Evolutionary conservation across 2,797 vertebrate genomes (phyloP).

Genomic region (Alcedo quadribrachys): DNA sequence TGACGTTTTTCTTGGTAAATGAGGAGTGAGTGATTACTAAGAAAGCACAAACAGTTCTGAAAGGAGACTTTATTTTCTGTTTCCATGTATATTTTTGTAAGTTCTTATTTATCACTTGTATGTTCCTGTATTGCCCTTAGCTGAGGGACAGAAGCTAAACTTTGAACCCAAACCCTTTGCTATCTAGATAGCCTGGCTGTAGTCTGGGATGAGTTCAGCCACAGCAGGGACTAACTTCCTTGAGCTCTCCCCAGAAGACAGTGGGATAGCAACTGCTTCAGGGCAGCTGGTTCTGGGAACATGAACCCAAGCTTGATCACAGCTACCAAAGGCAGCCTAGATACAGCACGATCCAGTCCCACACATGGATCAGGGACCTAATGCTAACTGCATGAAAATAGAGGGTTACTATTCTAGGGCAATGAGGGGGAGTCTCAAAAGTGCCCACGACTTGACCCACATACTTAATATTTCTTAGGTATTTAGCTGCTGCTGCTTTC

Average conservation of each 20-base stretch:
- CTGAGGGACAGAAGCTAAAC: background rate
- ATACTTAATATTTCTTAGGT: background rate
- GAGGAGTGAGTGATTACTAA: constrained; percentile 38
- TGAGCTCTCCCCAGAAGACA: background rate
- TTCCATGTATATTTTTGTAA: background rate
- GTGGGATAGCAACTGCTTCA: background rate
- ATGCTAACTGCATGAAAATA: background rate
- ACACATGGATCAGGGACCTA: background rate
- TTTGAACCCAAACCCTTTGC: background rate
- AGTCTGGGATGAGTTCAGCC: background rate
- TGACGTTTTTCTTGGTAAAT: constrained; percentile 49
- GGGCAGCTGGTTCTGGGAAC: constrained; percentile 22
- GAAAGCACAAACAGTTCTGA: constrained; percentile 48
- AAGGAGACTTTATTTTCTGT: background rate
- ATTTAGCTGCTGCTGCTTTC: constrained; percentile 2
- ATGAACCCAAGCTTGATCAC: background rate
- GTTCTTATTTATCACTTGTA: background rate
- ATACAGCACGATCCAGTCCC: constrained; percentile 2
- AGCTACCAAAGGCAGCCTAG: constrained; percentile 2
- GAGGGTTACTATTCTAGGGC: background rate
- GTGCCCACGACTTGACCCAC: background rate
- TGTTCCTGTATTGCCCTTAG: background rate
- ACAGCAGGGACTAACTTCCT: background rate
- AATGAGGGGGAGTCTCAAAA: background rate
- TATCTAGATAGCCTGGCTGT: background rate